These are phyloP conservation scores for Myrmophylax atrothorax DNA, from an alignment of 2,113 vertebrate species.

Conservation along the genomic window DNA sequence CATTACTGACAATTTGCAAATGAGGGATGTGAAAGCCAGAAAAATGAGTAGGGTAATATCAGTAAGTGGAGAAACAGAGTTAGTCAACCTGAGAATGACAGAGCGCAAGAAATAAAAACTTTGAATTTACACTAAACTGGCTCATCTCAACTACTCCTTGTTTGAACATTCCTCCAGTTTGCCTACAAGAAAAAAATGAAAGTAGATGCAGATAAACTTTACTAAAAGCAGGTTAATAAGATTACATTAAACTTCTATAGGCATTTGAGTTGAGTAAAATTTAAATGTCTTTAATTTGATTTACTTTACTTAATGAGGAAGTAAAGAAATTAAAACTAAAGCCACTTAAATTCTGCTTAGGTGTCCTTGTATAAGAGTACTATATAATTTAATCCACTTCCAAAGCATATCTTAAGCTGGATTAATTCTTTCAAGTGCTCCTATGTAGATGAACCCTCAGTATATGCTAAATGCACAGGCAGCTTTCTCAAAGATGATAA, in stretches of 20 bases:
- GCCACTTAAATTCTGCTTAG: constrained; percentile 15
- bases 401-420: neutral
- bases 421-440: neutral
- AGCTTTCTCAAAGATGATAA: neutral
- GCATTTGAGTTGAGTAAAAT: neutral
- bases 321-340: constrained; percentile 16
- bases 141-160: neutral
- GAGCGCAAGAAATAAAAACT: neutral
- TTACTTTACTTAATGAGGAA: constrained; percentile 3
- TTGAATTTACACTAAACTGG: neutral
- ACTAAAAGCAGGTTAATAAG: neutral
- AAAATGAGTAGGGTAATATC: neutral
- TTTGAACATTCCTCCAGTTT: neutral
- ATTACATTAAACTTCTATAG: neutral
- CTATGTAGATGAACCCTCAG: neutral
- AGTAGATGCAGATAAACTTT: neutral
- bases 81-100: neutral
- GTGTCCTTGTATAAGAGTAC: neutral
- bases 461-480: neutral
- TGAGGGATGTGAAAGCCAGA: neutral
- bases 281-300: constrained; percentile 6
- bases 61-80: neutral
- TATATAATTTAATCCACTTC: constrained; percentile 14
- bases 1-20: neutral
- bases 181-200: neutral